Evolutionary conservation across 2,113 vertebrate genomes (phyloP).

Genomic region (Phasianus colchicus): DNA sequence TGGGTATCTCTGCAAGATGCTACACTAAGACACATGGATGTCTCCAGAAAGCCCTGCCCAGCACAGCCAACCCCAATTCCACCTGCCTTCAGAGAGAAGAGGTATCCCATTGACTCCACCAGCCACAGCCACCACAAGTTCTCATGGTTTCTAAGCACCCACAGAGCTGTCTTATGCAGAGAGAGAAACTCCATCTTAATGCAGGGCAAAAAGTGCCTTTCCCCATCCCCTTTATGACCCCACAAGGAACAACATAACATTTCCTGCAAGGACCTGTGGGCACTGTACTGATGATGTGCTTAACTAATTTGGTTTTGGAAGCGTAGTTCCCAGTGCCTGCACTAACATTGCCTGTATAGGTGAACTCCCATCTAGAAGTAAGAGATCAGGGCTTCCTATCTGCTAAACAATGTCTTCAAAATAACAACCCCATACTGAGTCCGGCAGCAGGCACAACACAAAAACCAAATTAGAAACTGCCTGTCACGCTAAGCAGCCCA

Average conservation of each 20-base stretch:
- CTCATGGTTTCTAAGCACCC: neutral
- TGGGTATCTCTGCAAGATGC: neutral
- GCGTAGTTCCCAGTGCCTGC: neutral
- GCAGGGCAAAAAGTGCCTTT: neutral
- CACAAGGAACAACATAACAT: neutral
- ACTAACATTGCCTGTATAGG: neutral
- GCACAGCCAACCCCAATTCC: neutral
- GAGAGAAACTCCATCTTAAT: neutral
- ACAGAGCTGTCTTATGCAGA: too few species aligned
- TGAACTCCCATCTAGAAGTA: neutral
- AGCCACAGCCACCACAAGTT: neutral
- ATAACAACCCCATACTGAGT: neutral
- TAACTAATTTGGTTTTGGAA: neutral
- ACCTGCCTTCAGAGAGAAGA: neutral
- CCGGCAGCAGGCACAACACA: neutral
- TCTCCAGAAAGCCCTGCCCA: neutral
- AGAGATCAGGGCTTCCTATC: too few species aligned
- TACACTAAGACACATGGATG: neutral
- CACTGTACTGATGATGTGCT: neutral
- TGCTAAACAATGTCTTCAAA: neutral
- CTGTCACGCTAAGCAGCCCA: neutral
- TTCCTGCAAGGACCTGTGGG: neutral
- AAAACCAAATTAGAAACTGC: neutral
- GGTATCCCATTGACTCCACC: neutral
- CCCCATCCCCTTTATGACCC: too few species aligned